These are phyloP conservation scores for Trichechus manatus DNA, from an alignment of 2,113 vertebrate species.

Conservation along the genomic window DNA sequence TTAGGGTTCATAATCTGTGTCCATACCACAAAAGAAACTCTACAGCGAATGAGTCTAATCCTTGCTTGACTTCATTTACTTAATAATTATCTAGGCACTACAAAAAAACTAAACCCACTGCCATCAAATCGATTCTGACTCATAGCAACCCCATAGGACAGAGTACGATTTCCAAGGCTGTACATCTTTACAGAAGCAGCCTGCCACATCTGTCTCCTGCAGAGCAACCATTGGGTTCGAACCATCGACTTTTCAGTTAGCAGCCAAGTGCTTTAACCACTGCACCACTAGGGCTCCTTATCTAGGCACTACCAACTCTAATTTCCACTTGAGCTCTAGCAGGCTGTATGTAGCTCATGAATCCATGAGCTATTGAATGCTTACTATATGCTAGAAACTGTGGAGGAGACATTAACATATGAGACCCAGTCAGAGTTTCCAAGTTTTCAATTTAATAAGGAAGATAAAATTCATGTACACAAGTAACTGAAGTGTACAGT, in stretches of 20 bases:
- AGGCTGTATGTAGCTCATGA: slow-evolving; percentile 45
- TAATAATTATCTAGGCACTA: not conserved
- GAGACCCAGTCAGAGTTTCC: not conserved
- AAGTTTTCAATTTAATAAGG: slow-evolving; percentile 20
- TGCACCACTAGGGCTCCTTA: not conserved
- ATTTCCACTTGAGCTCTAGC: not conserved
- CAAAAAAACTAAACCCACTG: not conserved
- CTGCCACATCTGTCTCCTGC: not conserved
- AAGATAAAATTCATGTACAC: slow-evolving; percentile 3
- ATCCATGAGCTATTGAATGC: not conserved
- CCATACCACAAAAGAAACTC: not conserved
- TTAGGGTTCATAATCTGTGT: not conserved
- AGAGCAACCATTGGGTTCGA: not conserved
- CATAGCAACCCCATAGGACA: not conserved
- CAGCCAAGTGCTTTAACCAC: not conserved
- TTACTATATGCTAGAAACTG: not conserved
- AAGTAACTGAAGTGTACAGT: not conserved
- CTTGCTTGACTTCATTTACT: not conserved
- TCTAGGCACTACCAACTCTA: not conserved
- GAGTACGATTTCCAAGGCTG: not conserved
- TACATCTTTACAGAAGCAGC: not conserved
- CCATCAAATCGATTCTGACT: not conserved
- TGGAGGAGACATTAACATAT: not conserved
- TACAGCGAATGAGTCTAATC: not conserved
- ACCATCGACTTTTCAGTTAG: not conserved